Evolutionary conservation across 2,888 invertebrate genomes (phyloP).

Genomic region (Halictus quadricinctus): DNA sequence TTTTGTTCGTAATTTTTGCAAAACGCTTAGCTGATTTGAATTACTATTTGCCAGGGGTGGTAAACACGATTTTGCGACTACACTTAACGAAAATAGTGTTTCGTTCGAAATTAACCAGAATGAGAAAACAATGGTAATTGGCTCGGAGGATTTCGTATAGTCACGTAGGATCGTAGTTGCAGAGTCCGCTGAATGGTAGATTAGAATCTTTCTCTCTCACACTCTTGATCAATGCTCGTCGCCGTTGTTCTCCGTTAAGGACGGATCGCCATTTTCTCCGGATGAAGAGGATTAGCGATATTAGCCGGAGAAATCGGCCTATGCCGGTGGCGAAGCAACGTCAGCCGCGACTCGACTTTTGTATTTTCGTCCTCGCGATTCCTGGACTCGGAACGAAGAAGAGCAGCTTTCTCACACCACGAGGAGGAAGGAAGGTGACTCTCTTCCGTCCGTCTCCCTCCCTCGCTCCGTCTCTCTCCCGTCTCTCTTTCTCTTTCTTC

Average conservation of each 20-base stretch:
- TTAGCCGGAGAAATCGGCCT: slow-evolving; percentile 62
- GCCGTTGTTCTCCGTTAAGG: slow-evolving; percentile 43
- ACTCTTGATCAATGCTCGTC: slow-evolving; percentile 28
- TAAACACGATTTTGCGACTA: not conserved
- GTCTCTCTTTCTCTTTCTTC: slow-evolving; percentile 17
- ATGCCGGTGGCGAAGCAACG: slow-evolving; percentile 20
- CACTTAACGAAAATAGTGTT: not conserved
- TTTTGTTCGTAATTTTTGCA: too few relatives aligned
- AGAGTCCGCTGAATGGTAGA: not conserved
- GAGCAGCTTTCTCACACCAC: slow-evolving; percentile 64
- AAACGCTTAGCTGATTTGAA: not conserved
- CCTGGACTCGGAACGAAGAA: slow-evolving; percentile 45
- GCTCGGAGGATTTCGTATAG: slow-evolving; percentile 29
- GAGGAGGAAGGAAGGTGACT: slow-evolving; percentile 41
- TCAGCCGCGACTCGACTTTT: slow-evolving; percentile 55
- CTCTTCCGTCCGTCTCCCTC: slow-evolving; percentile 9
- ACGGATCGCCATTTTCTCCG: slow-evolving; percentile 56
- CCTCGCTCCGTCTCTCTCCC: not conserved
- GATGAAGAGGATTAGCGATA: slow-evolving; percentile 60
- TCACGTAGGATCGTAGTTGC: slow-evolving; percentile 8
- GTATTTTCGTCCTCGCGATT: slow-evolving; percentile 53
- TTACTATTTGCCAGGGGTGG: not conserved
- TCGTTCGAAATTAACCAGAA: not conserved
- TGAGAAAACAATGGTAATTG: slow-evolving; percentile 48
- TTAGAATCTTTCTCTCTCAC: slow-evolving; percentile 15